Conservation (phyloP, 2,797 vertebrate genomes). For the Halcyon badia region DNA sequence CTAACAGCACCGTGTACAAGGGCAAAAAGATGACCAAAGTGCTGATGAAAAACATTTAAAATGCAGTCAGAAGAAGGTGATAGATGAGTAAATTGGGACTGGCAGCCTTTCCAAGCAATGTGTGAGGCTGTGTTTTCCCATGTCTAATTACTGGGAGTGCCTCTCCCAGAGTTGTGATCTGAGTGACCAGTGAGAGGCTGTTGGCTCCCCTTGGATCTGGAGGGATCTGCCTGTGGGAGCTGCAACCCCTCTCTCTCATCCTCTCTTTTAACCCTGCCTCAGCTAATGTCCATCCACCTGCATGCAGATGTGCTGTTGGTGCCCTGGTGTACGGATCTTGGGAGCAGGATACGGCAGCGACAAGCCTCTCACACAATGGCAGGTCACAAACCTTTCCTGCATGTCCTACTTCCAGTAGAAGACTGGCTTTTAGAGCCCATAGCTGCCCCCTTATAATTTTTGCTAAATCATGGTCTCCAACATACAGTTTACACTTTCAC, state of each 20-base stretch:
- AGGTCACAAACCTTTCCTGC: not conserved
- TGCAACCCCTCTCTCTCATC: rapidly evolving
- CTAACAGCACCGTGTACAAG: not conserved
- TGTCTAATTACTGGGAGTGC: not conserved
- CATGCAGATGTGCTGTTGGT: rapidly evolving
- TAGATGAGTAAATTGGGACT: not conserved
- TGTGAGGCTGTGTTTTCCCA: not conserved
- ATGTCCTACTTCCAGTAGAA: not conserved
- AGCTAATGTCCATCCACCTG: not conserved
- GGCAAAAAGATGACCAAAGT: not conserved
- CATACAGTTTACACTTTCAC: not conserved
- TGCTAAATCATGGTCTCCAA: slow-evolving; percentile 31
- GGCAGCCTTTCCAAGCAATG: not conserved
- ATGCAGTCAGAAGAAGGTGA: not conserved
- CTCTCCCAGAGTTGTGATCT: not conserved
- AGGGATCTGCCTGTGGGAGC: not conserved
- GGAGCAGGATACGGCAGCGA: not conserved
- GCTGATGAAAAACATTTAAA: slow-evolving; percentile 31
- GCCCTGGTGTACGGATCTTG: not conserved
- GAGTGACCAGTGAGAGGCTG: not conserved
- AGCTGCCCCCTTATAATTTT: not conserved
- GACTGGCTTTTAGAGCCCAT: not conserved
- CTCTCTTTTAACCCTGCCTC: not conserved
- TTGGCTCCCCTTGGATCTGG: not conserved
- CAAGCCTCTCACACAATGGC: rapidly evolving